Evolutionary conservation across 2,797 vertebrate genomes (phyloP), one percentile per base, ranked within the genome.

Genomic region (Oreortyx pictus): DNA sequence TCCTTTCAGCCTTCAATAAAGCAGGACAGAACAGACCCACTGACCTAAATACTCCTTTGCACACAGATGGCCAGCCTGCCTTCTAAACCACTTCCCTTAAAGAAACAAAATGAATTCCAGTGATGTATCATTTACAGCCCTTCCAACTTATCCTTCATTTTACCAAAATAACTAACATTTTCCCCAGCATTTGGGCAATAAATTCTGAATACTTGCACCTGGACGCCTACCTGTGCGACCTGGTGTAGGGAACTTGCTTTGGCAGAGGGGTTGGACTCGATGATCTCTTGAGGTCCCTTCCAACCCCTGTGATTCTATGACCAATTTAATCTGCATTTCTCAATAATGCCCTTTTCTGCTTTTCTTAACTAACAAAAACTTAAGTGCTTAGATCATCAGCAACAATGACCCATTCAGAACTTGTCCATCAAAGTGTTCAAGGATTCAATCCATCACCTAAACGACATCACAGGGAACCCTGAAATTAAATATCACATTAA

Each of bases 21-120:
- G 86, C 94, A 90, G 84, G 91, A 77, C 70, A 83, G 94, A 88
- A 76, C 37, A 96, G 93, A 92, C 95, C 94, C 93, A 96, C 91
- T 97, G 95, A 97, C 95, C 95, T 96, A 95, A 94, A 96, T 93
- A 95, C 88, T 76, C 85, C 60, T 66, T 86, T 47, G 72, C 94
- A 93, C 72, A 75, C 95, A 94, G 94, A 95, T 82, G 92, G 95
- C 85, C 86, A 89, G 76, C 44, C 70, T 75, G 82, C 90, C 87
- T 90, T 79, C 70, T 80, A 66, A 94, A 89, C 29, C 73, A 56
- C 73, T 88, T 78, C 54, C 78, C 72, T 76, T 64, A 86, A 81
- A 93, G 86, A 41, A 75, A 56, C 79, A 57, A 93, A 82, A 88
- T 9, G 17, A 65, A 87, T 62, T 54, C 14, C 22, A 52, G 31